A percentile compares a stretch with the other conserved stretches of the same genome.
These are phyloP conservation scores for Lypha dubia DNA, from an alignment of 2,888 invertebrate genomes.

Conservation along the genomic window DNA sequence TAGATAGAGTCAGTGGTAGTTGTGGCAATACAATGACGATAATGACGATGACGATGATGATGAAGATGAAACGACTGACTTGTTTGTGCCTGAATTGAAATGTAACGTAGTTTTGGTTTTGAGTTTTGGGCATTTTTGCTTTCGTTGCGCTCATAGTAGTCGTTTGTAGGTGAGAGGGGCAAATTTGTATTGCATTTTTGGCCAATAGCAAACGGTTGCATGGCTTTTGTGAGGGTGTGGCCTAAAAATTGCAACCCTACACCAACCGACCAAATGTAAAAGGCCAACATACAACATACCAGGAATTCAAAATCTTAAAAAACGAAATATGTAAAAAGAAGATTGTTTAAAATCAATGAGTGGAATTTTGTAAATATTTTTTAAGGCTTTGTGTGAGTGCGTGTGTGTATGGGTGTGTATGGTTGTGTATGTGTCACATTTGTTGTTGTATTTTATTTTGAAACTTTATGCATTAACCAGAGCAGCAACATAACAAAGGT, in stretches of 20 bases:
- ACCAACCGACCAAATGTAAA: conserved; percentile 61
- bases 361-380: conserved; percentile 61
- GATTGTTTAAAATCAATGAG: conserved; percentile 69
- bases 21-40: conserved; percentile 44
- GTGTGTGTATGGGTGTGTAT: no score
- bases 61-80: conserved; percentile 61
- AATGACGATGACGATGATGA: conserved; percentile 39
- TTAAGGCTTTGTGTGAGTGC: conserved; percentile 4
- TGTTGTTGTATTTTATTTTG: conserved; percentile 22
- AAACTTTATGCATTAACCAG: conserved; percentile 48
- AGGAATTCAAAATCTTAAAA: conserved; percentile 5
- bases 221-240: conserved; percentile 80
- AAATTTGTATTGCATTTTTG: conserved; percentile 75
- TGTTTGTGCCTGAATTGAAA: conserved; percentile 68
- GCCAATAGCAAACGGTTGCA: conserved; percentile 80
- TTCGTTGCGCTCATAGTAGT: conserved; percentile 41
- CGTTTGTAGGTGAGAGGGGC: conserved; percentile 52
- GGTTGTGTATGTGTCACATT: no score
- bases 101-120: conserved; percentile 65
- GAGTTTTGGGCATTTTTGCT: conserved; percentile 58
- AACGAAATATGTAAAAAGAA: conserved; percentile 23
- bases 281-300: conserved; percentile 72
- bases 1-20: conserved; percentile 39
- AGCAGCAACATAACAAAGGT: conserved; percentile 57
- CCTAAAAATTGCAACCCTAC: conserved; percentile 80